Evolutionary conservation across 2,888 invertebrate species (phyloP).

Genomic region (Aspidiotus destructor): DNA sequence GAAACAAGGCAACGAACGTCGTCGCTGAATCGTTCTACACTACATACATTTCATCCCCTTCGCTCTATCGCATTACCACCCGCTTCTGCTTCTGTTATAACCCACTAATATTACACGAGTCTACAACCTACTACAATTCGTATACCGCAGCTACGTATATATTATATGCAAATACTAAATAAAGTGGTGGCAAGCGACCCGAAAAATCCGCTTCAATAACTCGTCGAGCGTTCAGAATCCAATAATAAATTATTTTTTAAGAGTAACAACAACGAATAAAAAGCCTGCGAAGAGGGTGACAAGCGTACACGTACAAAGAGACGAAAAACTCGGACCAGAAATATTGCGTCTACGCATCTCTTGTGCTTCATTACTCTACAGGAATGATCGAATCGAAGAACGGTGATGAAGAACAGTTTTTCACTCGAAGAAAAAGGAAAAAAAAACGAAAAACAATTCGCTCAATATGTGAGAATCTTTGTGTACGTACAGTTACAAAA

Average conservation of each 20-base stretch:
- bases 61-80: neutral
- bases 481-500: no score
- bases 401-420: neutral
- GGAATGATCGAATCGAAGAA: neutral
- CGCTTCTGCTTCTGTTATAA: neutral
- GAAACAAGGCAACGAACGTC: neutral
- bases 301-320: neutral
- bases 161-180: constrained; percentile 27
- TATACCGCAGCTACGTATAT: neutral
- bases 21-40: neutral
- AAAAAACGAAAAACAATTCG: neutral
- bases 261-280: constrained; percentile 3
- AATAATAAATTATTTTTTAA: constrained; percentile 25
- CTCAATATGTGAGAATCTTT: neutral
- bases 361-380: neutral
- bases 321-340: neutral
- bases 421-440: neutral
- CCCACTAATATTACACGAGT: neutral
- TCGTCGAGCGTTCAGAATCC: constrained; percentile 26
- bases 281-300: neutral
- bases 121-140: neutral
- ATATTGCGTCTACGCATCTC: neutral
- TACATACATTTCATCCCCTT: constrained; percentile 8
- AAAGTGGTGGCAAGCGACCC: constrained; percentile 29
- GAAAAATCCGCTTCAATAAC: constrained; percentile 30